Base-by-base conservation (phyloP, 2,113 vertebrate species). In the Cisticola juncidis region DNA sequence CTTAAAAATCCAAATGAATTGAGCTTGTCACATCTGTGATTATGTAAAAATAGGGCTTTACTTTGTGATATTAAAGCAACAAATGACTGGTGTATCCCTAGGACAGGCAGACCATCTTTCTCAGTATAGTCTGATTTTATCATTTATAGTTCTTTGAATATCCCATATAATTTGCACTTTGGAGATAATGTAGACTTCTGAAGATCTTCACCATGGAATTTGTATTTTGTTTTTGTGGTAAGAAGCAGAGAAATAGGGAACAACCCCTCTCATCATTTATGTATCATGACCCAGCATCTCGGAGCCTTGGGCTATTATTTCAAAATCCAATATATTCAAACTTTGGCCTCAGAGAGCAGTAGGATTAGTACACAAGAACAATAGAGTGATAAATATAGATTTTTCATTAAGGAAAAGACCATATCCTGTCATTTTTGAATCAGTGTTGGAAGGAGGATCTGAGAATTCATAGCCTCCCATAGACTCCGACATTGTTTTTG, bases 261-360 rank as follows among this genome's bases (percentile, higher is more conserved):
- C 69, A 90, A 12, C 66, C 36, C 38, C 38, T 93, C 89, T 85
- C 95, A 91, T 91, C 54, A 87, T 62, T 97, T 96, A 88, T 95
- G 77, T 95, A 92, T 97, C 80, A 48, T 91, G 90, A 85, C 78
- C 62, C 60, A 93, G 66, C 90, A 96, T 96, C 83, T 86, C 16
- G 1, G 68, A 96, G 94, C 88, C 95, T 94, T 96, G 90, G 93
- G 91, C 82, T 88, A 91, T 96, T 98, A 96, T 98, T 98, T 97
- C 71, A 97, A 92, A 98, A 97, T 96, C 48, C 77, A 96, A 84
- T 97, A 93, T 95, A 97, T 96, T 97, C 91, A 93, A 97, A 97
- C 86, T 97, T 97, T 95, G 94, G 85, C 92, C 93, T 96, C 85
- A 15, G 94, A 97, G 91, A 96, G 71, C 71, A 84, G 92, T 93